phyloP scores from a whole-genome alignment of 2,113 vertebrate species.

The Pyxicephalus adspersus region DNA sequence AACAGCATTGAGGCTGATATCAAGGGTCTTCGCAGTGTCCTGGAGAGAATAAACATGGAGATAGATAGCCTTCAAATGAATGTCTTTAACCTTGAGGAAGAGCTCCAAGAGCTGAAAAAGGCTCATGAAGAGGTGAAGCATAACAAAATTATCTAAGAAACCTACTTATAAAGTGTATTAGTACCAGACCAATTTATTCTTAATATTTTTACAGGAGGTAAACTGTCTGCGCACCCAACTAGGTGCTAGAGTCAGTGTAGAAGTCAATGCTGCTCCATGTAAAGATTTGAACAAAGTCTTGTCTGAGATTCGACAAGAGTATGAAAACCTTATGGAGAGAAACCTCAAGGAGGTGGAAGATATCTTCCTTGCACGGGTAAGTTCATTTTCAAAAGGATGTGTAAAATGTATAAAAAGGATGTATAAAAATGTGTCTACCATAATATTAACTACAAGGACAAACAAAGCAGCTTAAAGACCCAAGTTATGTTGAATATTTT shows the following conservation, averaged over 20 bases:
- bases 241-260: conserved; percentile 65
- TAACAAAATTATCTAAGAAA: background rate
- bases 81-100: conserved; percentile 86
- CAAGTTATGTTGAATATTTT: no score
- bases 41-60: conserved; percentile 82
- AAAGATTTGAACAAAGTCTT: conserved; percentile 64
- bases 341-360: conserved; percentile 64
- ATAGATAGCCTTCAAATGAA: conserved; percentile 80
- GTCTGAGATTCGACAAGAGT: conserved; percentile 65
- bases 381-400: background rate
- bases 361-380: conserved; percentile 72
- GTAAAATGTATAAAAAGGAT: no score
- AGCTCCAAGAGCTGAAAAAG: conserved; percentile 85
- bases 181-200: no score
- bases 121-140: conserved; percentile 80
- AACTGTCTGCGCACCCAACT: conserved; percentile 64
- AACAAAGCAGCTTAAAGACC: no score
- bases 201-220: conserved; percentile 59
- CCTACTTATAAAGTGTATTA: no score
- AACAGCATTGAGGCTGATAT: conserved; percentile 80
- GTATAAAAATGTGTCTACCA: no score
- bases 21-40: conserved; percentile 72
- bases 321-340: conserved; percentile 65
- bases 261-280: conserved; percentile 63
- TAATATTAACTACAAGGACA: no score